Evolutionary conservation across 2,888 invertebrate genomes (phyloP).

Genomic region (Tolmerus cingulatus): DNA sequence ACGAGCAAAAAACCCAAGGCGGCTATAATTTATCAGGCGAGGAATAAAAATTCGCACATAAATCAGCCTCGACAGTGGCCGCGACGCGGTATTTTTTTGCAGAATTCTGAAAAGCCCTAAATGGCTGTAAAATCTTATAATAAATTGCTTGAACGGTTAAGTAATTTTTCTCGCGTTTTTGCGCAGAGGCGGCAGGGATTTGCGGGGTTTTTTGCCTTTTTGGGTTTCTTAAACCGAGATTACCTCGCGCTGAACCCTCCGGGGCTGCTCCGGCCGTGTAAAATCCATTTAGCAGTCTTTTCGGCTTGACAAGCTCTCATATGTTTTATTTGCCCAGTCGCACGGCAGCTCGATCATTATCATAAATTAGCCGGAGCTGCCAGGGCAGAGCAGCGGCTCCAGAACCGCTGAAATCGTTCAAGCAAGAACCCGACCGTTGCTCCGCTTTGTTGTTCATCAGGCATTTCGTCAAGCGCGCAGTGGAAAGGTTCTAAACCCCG

Average conservation of each 20-base stretch:
- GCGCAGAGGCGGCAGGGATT: neutral
- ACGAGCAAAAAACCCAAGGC: neutral
- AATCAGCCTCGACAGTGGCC: neutral
- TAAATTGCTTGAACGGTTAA: constrained; percentile 20
- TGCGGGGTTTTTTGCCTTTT: neutral
- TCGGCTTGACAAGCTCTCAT: neutral
- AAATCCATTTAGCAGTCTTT: neutral
- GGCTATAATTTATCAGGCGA: neutral
- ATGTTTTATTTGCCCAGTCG: neutral
- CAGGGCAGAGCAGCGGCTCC: neutral
- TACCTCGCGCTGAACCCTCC: neutral
- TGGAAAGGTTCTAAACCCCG: neutral
- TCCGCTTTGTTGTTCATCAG: neutral
- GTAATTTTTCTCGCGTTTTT: constrained; percentile 40
- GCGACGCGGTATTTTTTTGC: neutral
- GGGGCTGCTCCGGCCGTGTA: neutral
- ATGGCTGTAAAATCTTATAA: neutral
- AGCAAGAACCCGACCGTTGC: constrained; percentile 26
- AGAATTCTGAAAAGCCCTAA: constrained; percentile 2
- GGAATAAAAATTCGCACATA: constrained; percentile 21
- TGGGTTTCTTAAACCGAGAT: constrained; percentile 3
- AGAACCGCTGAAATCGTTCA: constrained; percentile 1
- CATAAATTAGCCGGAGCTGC: constrained; percentile 15
- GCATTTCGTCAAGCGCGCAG: neutral
- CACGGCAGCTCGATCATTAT: neutral